Evolutionary conservation across 2,888 invertebrate genomes (phyloP), one percentile per base, ranked within the genome.

Genomic region (Holacanthella duospinosa): DNA sequence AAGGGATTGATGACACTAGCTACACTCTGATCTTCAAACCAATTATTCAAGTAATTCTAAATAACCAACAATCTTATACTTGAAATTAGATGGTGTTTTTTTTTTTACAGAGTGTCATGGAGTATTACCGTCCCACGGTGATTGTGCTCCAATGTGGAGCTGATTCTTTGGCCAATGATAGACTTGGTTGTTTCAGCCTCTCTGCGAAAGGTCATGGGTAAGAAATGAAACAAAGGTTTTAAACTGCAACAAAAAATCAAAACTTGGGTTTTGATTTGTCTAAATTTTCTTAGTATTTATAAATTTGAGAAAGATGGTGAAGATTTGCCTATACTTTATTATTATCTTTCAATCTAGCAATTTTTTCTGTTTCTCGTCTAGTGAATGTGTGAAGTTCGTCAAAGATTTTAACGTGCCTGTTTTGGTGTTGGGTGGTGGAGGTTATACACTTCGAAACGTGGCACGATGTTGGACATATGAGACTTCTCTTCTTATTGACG

Each of bases 401-500:
- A 89, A 92, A 77, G 89, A 87, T 66, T 80, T 95, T 21, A 91
- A 92, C 75, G 85, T 97, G 4, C 99, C 99, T 0, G 85, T 95
- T 4, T 79, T 95, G 53, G 92, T 94, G 0, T 86, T 96, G 0
- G 94, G 87, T 16, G 87, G 87, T 1, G 86, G 86, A 6, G 85
- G 86, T 82, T 84, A 84, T 75, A 84, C 83, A 0, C 65, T 68
- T 27, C 82, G 94, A 29, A 99, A 99, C 77, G 97, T 99, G 0
- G 97, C 99, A 0, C 83, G 99, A 2, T 97, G 96, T 77, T 99
- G 99, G 99, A 95, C 97, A 0, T 95, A 95, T 74, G 99, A 99
- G 79, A 99, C 99, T 0, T 92, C 96, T 0, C 79, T 99, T 0
- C 79, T 97, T 1, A 85, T 96, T 0, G 95, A 95, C 75, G 93